Evolutionary conservation across 2,113 vertebrate genomes (phyloP), one percentile per base, ranked within the genome.

Genomic region (Gobiocypris rarus): DNA sequence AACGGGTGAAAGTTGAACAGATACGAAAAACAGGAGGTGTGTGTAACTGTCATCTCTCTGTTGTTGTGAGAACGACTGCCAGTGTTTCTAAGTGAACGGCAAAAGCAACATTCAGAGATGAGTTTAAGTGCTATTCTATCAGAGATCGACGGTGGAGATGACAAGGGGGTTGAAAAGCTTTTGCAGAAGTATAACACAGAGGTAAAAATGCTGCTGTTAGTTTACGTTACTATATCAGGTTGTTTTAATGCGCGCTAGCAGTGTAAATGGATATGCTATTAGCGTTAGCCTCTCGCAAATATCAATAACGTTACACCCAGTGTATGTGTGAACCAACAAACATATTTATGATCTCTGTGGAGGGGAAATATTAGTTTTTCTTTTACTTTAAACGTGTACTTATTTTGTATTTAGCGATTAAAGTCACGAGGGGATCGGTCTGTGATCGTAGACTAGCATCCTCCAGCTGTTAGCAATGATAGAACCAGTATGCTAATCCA

Each of bases 101-200:
- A 22, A 65, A 80, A 50, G 28, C 79, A 54, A 41, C 43, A 67
- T 65, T 22, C 26, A 71, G 77, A 41, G 28, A 95, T 95, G 94
- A 93, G 94, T 82, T 67, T 95, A 45, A 91, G 87, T 9, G 80
- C 4, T 28, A 84, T 95, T 50, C 34, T 94, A 38, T 83, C 90
- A 22, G 91, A 91, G 74, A 88, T 95, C 41, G 92, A 94, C 54
- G 74, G 31, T 31, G 87, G 86, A 77, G 88, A 89, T 82, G 91
- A 91, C 4, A 89, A 90, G 59, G 90, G 91, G 9, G 81, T 84
- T 3, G 90, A 92, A 38, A 85, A 71, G 83, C 86, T 92, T 54
- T 85, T 95, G 43, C 88, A 74, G 73, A 88, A 89, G 69, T 95
- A 85, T 76, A 95, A 93, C 84, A 82, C 58, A 26, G 93, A 95